phyloP scores from a whole-genome alignment of 2,797 vertebrate genomes.

The Setipinna tenuifilis region DNA sequence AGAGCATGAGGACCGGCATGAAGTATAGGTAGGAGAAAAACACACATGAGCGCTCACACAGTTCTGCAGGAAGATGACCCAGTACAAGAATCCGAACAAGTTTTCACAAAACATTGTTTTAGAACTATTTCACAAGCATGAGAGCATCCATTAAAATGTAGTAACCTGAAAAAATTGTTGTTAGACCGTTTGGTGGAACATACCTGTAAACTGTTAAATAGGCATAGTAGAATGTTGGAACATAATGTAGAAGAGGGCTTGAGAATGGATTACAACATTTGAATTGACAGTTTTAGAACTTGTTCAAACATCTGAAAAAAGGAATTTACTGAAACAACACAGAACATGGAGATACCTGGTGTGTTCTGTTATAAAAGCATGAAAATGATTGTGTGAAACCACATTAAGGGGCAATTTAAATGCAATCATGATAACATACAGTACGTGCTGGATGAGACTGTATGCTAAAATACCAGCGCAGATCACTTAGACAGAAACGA shows the following conservation, averaged over 20 bases:
- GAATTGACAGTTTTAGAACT: background rate
- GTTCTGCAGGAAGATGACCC: background rate
- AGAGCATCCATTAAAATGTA: background rate
- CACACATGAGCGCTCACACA: background rate
- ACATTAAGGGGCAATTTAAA: background rate
- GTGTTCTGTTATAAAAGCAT: background rate
- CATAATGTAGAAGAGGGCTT: background rate
- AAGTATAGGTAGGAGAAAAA: conserved; percentile 87
- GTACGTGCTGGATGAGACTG: background rate
- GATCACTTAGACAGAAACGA: background rate
- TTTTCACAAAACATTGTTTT: background rate
- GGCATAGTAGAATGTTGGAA: background rate
- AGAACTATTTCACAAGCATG: background rate
- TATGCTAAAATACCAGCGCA: background rate
- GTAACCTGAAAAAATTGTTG: background rate
- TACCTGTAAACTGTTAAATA: background rate
- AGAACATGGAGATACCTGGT: background rate
- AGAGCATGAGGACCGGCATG: conserved; percentile 90
- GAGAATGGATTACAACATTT: background rate
- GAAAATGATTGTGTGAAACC: background rate
- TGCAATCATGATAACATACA: background rate
- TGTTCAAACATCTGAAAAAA: background rate
- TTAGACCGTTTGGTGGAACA: background rate
- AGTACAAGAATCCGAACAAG: background rate
- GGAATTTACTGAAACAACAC: background rate